Percentiles rank a stretch among this genome's conserved stretches.
Evolutionary conservation across 2,797 vertebrate species (phyloP).

Genomic region (Australoheros facetus): DNA sequence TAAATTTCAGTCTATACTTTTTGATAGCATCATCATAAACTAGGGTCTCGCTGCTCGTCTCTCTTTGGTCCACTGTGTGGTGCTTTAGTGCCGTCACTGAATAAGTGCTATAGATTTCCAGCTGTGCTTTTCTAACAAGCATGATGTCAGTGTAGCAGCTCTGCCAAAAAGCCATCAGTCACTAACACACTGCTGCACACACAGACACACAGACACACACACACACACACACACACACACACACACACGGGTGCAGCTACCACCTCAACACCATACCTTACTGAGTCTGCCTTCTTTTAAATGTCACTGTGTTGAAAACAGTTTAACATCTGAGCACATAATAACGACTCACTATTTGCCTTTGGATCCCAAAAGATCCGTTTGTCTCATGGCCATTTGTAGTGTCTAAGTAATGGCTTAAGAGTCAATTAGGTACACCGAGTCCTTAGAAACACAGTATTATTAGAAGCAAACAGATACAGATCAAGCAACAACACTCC

Average conservation of each 20-base stretch:
- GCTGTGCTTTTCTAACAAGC: conserved; percentile 44
- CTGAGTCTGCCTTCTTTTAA: background rate
- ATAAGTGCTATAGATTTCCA: background rate
- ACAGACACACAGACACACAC: conserved; percentile 10
- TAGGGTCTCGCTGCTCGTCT: conserved; percentile 27
- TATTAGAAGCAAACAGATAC: conserved; percentile 75
- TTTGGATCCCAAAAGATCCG: conserved; percentile 39
- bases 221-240: conserved; percentile 18
- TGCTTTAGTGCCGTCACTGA: conserved; percentile 57
- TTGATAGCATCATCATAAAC: background rate
- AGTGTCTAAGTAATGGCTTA: conserved; percentile 58
- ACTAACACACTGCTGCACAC: conserved; percentile 9
- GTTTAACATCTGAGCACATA: background rate
- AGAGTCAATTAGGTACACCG: conserved; percentile 59
- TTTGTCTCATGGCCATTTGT: conserved; percentile 41
- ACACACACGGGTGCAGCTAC: conserved; percentile 37
- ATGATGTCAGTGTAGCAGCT: conserved; percentile 67
- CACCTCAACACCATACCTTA: conserved; percentile 18
- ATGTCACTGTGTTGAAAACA: background rate
- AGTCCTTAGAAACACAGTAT: conserved; percentile 64
- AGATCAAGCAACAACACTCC: conserved; percentile 53
- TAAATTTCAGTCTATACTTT: too few relatives aligned
- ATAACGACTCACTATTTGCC: conserved; percentile 17
- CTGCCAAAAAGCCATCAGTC: conserved; percentile 81
- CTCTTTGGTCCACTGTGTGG: conserved; percentile 58